A percentile compares a stretch with the other conserved stretches of the same genome.
phyloP scores from a whole-genome alignment of 23 tunicate genomes.

The Diplosoma virens region DNA sequence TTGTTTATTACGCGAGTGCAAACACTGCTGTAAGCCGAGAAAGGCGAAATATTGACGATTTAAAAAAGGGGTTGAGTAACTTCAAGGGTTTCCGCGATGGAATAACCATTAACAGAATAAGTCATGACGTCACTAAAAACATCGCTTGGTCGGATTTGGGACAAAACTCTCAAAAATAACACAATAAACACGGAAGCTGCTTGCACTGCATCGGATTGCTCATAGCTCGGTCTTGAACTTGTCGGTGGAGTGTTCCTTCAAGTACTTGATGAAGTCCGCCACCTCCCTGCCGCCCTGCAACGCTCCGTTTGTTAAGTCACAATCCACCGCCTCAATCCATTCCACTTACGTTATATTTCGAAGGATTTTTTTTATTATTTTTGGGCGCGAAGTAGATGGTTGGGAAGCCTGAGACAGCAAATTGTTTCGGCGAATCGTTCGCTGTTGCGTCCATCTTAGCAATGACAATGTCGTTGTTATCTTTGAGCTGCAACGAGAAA shows the following conservation, averaged over 20 bases:
- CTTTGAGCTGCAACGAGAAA: conserved; percentile 55
- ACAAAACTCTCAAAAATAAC: no score
- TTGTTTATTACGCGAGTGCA: no score
- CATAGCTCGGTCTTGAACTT: conserved; percentile 34
- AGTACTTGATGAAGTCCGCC: conserved; percentile 64
- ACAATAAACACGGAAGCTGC: no score
- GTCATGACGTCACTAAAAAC: no score
- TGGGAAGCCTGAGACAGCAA: conserved; percentile 90
- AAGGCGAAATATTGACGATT: no score
- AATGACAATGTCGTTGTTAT: conserved; percentile 72
- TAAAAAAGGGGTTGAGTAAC: no score
- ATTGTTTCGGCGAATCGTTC: conserved; percentile 78
- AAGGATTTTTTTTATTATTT: conserved; percentile 72
- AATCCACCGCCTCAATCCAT: background rate
- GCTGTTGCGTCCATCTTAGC: conserved; percentile 95
- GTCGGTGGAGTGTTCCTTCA: conserved; percentile 60
- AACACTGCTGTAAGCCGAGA: no score
- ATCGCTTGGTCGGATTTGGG: no score
- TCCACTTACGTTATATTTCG: conserved; percentile 63
- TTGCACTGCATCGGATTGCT: background rate
- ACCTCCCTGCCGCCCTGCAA: conserved; percentile 96
- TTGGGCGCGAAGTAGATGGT: conserved; percentile 97
- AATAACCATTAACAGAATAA: no score
- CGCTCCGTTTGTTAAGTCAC: background rate
- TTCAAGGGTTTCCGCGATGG: no score